Evolutionary conservation across 2,113 vertebrate species (phyloP).

Genomic region (Cinclus mexicanus): DNA sequence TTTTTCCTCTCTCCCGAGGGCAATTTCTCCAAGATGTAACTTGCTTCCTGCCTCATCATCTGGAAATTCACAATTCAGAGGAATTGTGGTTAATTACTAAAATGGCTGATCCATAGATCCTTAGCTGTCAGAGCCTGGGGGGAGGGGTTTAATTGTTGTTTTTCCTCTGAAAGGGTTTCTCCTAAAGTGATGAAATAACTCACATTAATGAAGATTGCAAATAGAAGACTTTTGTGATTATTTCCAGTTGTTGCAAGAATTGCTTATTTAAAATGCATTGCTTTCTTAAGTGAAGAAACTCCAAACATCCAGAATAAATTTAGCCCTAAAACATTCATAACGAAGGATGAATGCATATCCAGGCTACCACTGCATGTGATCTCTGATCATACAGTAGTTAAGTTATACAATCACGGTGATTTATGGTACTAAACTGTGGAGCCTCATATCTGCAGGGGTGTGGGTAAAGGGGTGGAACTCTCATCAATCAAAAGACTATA

Average conservation of each 20-base stretch:
- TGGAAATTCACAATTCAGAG: slow-evolving; percentile 73
- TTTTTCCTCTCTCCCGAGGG: slow-evolving; percentile 67
- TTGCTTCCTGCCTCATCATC: slow-evolving; percentile 69
- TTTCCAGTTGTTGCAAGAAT: slow-evolving; percentile 60
- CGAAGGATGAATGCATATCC: slow-evolving; percentile 26
- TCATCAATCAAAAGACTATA: slow-evolving; percentile 64
- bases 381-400: slow-evolving; percentile 65
- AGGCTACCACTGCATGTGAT: slow-evolving; percentile 50
- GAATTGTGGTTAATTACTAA: slow-evolving; percentile 75
- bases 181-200: slow-evolving; percentile 64
- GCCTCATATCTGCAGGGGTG: slow-evolving; percentile 49
- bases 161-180: slow-evolving; percentile 55
- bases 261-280: slow-evolving; percentile 53
- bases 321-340: slow-evolving; percentile 23
- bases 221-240: slow-evolving; percentile 41
- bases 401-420: slow-evolving; percentile 64
- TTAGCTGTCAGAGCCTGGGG: slow-evolving; percentile 37
- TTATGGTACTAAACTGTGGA: slow-evolving; percentile 64
- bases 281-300: slow-evolving; percentile 36
- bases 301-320: slow-evolving; percentile 26
- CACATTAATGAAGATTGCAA: slow-evolving; percentile 65
- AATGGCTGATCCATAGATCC: slow-evolving; percentile 64
- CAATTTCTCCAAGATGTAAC: slow-evolving; percentile 67
- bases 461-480: slow-evolving; percentile 67
- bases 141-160: slow-evolving; percentile 58